Conservation (phyloP, 2,888 invertebrate species). For the Volucella inflata region DNA sequence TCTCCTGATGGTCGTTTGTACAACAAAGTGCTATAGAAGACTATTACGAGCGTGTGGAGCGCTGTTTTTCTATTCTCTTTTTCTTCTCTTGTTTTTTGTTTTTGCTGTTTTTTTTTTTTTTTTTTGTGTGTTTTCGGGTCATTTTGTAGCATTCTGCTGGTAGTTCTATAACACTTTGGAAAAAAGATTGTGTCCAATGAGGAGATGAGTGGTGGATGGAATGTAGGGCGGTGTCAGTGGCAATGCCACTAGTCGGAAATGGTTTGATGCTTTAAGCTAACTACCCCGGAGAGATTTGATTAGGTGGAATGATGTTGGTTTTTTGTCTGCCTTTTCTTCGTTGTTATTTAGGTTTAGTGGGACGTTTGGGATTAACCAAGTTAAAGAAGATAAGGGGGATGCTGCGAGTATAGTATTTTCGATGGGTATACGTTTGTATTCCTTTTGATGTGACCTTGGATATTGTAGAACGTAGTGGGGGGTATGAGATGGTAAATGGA, state of each 20-base stretch:
- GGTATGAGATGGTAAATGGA: not conserved
- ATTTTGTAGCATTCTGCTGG: constrained; percentile 69
- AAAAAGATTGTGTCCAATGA: constrained; percentile 51
- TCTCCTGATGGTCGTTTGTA: constrained; percentile 75
- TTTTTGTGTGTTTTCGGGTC: constrained; percentile 67
- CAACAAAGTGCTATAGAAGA: constrained; percentile 66
- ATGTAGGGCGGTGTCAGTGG: not conserved
- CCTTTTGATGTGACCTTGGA: constrained; percentile 51
- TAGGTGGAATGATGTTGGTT: constrained; percentile 65
- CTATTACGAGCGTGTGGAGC: constrained; percentile 35
- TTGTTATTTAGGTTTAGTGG: constrained; percentile 63
- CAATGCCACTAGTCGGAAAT: constrained; percentile 10
- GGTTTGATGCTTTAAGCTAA: constrained; percentile 70
- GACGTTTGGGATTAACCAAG: constrained; percentile 40
- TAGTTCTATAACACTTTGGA: constrained; percentile 74
- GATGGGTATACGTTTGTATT: not conserved
- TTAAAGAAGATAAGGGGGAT: constrained; percentile 22
- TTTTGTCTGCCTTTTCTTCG: constrained; percentile 34
- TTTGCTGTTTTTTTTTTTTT: constrained; percentile 12
- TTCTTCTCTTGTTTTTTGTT: constrained; percentile 21
- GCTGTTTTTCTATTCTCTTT: constrained; percentile 2
- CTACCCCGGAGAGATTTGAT: constrained; percentile 73
- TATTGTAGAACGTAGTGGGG: constrained; percentile 11
- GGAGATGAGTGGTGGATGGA: not conserved
- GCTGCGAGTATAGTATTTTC: not conserved